These are phyloP conservation scores for Frankliniella intonsa DNA, from an alignment of 2,888 invertebrate species.

Conservation along the genomic window DNA sequence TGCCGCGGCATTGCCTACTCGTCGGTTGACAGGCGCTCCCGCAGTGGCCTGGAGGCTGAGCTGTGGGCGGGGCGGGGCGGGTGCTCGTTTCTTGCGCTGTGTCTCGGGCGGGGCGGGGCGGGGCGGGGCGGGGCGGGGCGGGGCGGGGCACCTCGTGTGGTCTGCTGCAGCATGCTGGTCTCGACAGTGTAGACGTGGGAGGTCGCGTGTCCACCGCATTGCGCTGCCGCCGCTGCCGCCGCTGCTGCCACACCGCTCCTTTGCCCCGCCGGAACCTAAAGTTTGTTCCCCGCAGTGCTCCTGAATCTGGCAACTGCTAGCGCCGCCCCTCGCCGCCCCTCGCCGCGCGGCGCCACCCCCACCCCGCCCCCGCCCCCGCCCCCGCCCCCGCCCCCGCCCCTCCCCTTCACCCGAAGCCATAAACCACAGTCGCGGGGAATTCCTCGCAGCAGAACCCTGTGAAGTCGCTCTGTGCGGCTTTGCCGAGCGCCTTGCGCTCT, in stretches of 20 bases:
- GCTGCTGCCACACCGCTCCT: not conserved
- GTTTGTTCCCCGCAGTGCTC: not conserved
- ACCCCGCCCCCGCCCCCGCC: not conserved
- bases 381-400: not conserved
- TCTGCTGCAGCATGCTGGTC: too few relatives aligned
- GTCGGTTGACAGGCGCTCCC: not conserved
- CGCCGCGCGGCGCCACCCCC: not conserved
- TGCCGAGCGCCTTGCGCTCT: not conserved
- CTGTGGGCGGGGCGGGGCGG: too few relatives aligned
- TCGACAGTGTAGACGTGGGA: too few relatives aligned
- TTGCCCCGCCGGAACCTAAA: conserved; percentile 2
- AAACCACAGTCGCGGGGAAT: conserved; percentile 18
- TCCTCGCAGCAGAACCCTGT: not conserved
- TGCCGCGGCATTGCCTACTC: not conserved
- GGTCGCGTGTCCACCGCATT: too few relatives aligned
- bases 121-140: not conserved
- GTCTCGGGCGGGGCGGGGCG: not conserved
- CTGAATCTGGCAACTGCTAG: conserved; percentile 9
- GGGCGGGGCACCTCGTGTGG: too few relatives aligned
- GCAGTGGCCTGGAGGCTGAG: not conserved
- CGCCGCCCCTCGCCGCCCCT: not conserved
- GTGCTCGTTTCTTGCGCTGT: not conserved
- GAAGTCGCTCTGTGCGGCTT: not conserved
- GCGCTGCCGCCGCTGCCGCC: not conserved
- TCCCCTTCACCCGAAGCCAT: not conserved